These are phyloP conservation scores for Diceros bicornis DNA, from an alignment of 2,797 vertebrate species.

Conservation along the genomic window DNA sequence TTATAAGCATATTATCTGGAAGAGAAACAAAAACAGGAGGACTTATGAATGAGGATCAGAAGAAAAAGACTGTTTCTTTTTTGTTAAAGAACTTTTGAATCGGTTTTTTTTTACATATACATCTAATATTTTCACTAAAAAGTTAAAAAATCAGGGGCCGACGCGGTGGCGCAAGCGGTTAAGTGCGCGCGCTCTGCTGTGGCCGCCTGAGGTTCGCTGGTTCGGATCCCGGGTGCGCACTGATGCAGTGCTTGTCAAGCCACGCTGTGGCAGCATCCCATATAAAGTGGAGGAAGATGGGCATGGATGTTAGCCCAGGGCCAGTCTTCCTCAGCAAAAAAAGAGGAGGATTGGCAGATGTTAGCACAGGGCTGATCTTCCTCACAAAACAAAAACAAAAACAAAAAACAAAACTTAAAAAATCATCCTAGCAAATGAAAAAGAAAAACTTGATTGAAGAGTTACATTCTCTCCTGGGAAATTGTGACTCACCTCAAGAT, in stretches of 20 bases:
- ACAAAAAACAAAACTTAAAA: neutral
- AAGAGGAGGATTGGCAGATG: too few species aligned
- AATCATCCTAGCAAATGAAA: neutral
- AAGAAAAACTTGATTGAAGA: neutral
- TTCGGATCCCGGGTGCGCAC: too few species aligned
- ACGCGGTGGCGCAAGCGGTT: too few species aligned
- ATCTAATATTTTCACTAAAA: constrained; percentile 58
- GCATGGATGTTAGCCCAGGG: too few species aligned
- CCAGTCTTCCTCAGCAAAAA: too few species aligned
- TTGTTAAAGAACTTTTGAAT: neutral
- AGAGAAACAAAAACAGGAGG: neutral
- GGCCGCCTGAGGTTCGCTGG: too few species aligned
- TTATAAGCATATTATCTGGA: neutral
- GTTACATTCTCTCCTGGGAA: neutral
- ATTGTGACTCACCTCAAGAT: neutral
- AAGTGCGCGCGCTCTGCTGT: too few species aligned
- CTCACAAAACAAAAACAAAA: too few species aligned
- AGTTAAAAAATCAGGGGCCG: neutral
- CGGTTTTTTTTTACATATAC: neutral
- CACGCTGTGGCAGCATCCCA: too few species aligned
- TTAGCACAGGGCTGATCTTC: too few species aligned
- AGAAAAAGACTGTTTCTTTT: neutral
- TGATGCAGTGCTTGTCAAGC: too few species aligned
- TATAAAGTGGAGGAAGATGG: too few species aligned
- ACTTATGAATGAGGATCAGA: neutral